Evolutionary conservation across 1,140 invertebrate species (phyloP).

Genomic region (Contarinia nasturtii): DNA sequence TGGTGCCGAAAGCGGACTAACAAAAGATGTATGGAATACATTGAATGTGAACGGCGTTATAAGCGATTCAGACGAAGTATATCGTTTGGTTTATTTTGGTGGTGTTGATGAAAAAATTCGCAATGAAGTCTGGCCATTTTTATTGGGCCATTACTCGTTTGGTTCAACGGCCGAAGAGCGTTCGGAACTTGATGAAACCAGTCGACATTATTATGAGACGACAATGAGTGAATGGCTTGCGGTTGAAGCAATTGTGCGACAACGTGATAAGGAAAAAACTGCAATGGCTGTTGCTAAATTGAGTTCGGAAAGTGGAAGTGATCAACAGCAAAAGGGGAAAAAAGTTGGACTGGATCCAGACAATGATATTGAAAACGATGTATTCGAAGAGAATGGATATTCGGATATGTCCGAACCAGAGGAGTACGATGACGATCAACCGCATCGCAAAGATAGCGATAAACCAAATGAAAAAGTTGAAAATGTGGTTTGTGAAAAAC

Average conservation of each 20-base stretch:
- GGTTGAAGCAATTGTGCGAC: constrained; percentile 77
- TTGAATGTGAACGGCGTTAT: constrained; percentile 37
- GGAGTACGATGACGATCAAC: constrained; percentile 22
- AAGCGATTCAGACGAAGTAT: constrained; percentile 48
- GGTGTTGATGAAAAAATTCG: constrained; percentile 63
- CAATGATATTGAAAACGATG: constrained; percentile 19
- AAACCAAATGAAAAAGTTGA: constrained; percentile 2
- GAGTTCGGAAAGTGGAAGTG: constrained; percentile 31
- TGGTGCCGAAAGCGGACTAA: constrained; percentile 38
- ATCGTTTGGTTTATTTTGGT: constrained; percentile 68
- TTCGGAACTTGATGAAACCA: constrained; percentile 40
- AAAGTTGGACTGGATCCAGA: constrained; percentile 13
- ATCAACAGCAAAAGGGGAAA: constrained; percentile 15
- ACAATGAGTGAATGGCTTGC: constrained; percentile 88
- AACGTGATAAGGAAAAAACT: constrained; percentile 56
- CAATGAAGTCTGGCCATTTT: constrained; percentile 77
- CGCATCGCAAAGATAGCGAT: constrained; percentile 26
- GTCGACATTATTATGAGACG: constrained; percentile 61
- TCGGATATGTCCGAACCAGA: constrained; percentile 23
- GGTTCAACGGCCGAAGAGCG: constrained; percentile 50
- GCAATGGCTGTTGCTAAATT: constrained; percentile 43
- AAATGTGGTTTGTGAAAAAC: constrained; percentile 8
- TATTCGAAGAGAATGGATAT: constrained; percentile 23
- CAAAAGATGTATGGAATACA: constrained; percentile 42
- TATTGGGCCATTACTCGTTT: constrained; percentile 73